These are phyloP conservation scores for Phortica variegata DNA, from an alignment of 1,140 invertebrate genomes.

Conservation along the genomic window DNA sequence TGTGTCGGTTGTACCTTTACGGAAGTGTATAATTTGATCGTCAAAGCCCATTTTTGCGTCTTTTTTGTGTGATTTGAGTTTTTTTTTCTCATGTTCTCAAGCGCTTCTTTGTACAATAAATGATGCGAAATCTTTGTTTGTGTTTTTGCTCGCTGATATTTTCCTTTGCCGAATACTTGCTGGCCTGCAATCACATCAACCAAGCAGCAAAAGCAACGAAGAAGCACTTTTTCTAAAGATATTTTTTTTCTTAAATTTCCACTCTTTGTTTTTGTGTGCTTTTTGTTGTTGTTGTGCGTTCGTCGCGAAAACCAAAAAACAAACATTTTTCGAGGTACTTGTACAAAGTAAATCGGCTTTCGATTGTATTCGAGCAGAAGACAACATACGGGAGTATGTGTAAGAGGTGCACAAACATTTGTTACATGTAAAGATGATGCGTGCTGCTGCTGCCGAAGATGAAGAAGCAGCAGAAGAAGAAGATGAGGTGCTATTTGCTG, in stretches of 20 bases:
- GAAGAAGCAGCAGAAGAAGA: too few relatives aligned
- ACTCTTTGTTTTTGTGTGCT: constrained; percentile 3
- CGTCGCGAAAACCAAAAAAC: constrained; percentile 28
- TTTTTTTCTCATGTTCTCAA: too few relatives aligned
- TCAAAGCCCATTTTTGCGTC: too few relatives aligned
- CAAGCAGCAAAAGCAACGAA: too few relatives aligned
- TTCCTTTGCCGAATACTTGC: constrained; percentile 19
- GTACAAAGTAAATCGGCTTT: constrained; percentile 46
- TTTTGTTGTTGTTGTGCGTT: constrained; percentile 7
- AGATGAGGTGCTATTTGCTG: too few relatives aligned
- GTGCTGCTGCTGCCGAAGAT: too few relatives aligned
- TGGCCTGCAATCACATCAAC: constrained; percentile 31
- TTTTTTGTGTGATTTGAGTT: too few relatives aligned
- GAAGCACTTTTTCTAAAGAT: too few relatives aligned
- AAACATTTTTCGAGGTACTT: constrained; percentile 40
- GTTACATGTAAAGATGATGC: constrained; percentile 13
- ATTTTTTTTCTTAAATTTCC: constrained; percentile 23
- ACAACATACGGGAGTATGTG: too few relatives aligned
- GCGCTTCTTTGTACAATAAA: constrained; percentile 40
- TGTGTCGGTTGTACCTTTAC: too few relatives aligned
- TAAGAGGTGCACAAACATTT: constrained; percentile 12
- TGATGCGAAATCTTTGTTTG: constrained; percentile 33
- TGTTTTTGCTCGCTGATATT: constrained; percentile 1
- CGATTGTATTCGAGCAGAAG: constrained; percentile 36
- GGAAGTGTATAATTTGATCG: too few relatives aligned